Conservation (phyloP, 2,797 vertebrate species). For the Pachyuromys duprasi region DNA sequence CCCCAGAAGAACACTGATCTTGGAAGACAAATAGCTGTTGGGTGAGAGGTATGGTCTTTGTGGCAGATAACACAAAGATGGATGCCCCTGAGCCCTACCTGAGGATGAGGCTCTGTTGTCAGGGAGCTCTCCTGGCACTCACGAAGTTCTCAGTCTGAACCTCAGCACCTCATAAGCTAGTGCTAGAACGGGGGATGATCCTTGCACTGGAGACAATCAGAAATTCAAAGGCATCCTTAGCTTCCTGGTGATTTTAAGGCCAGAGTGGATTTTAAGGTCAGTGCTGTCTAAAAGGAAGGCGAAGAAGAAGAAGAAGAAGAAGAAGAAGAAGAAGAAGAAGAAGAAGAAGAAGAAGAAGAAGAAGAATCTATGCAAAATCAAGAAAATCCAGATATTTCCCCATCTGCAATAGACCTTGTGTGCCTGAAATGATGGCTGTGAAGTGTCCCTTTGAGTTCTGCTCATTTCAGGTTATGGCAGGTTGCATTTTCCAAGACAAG, state of each 20-base stretch:
- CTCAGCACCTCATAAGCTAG: not conserved
- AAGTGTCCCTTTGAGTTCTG: not conserved
- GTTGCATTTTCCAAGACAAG: not conserved
- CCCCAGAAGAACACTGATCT: not conserved
- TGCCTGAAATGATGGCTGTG: not conserved
- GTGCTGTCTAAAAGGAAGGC: too few relatives aligned
- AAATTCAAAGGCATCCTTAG: not conserved
- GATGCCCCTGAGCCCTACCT: not conserved
- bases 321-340: too few relatives aligned
- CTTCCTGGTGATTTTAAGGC: not conserved
- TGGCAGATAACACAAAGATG: not conserved
- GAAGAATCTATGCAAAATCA: not conserved
- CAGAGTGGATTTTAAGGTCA: not conserved
- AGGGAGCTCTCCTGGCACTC: not conserved
- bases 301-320: too few relatives aligned
- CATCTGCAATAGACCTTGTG: not conserved
- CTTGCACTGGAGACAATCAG: not conserved
- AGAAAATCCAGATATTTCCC: not conserved
- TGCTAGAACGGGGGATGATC: too few relatives aligned
- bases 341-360: not conserved
- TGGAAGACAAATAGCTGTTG: not conserved
- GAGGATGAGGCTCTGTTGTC: not conserved
- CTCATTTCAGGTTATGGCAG: not conserved
- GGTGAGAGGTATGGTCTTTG: not conserved
- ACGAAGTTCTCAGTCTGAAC: not conserved